Base-by-base conservation (phyloP, 2,797 vertebrate genomes). In the Chiloscyllium punctatum region DNA sequence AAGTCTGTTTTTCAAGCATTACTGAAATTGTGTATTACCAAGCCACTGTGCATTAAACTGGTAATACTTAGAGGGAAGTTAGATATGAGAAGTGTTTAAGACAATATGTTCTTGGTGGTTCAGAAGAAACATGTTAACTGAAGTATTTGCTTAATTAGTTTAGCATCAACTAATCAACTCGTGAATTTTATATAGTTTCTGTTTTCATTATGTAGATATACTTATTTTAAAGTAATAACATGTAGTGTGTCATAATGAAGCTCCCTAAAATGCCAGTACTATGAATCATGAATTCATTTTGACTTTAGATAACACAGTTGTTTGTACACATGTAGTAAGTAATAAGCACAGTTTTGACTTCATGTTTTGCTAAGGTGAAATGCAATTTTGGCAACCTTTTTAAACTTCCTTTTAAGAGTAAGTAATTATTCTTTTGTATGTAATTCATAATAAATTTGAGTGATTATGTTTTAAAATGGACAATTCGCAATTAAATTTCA, bases 401-500 rank as follows among this genome's bases (percentile, higher is more conserved):
- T n/a, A 42, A 69, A 3, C 11, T 69, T 21, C 7, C 33, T 42
- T 92, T 92, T 69, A 68, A 69, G 37, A 4, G 3, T 91, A n/a
- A 68, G n/a, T 92, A 69, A 68, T 68, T 92, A 18, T 9, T 9
- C 21, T 91, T 91, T 62, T 53, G 53, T 88, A 25, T 37, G 62
- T 91, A 27, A 21, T 37, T 18, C 9, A 91, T 21, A 11, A 16
- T 91, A 42, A 92, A 92, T 8, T 92, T 69, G 2, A 69, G 66
- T 18, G 37, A 25, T 18, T 3, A 69, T 69, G 7, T 42, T 92
- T 68, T 68, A 92, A 92, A 11, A 37, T 33, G 16, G 77, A 33
- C 25, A 77, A 95, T 95, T 53, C 57, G 15, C 57, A 53, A 77
- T 95, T 95, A 53, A 27, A 77, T 95, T 30, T 95, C 97, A 99